Evolutionary conservation across 1,140 invertebrate species (phyloP).

Genomic region (Drosophila albomicans): DNA sequence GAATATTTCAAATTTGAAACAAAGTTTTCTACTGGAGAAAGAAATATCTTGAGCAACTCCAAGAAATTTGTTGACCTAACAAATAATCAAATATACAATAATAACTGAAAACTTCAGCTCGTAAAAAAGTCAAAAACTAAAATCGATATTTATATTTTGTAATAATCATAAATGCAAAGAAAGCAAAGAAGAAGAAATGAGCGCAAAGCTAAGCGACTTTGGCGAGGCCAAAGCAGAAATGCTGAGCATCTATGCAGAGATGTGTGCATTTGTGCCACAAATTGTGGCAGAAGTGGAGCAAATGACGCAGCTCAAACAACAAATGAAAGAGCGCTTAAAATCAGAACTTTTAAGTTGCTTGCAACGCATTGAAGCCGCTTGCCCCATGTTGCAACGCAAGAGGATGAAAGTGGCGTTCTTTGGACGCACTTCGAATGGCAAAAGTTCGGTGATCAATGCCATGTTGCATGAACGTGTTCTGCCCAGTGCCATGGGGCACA

Average conservation of each 20-base stretch:
- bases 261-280: slow-evolving; percentile 22
- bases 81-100: too few relatives aligned
- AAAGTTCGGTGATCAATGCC: slow-evolving; percentile 99
- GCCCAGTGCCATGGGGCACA: slow-evolving; percentile 99
- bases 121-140: too few relatives aligned
- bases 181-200: slow-evolving; percentile 16
- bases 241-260: slow-evolving; percentile 83
- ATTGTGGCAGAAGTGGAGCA: slow-evolving; percentile 22
- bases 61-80: too few relatives aligned
- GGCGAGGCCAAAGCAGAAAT: slow-evolving; percentile 85
- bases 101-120: too few relatives aligned
- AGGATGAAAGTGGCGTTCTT: slow-evolving; percentile 99
- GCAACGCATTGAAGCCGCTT: slow-evolving; percentile 96
- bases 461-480: slow-evolving; percentile 99
- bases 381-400: slow-evolving; percentile 96
- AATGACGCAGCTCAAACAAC: slow-evolving; percentile 61
- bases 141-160: too few relatives aligned
- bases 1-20: too few relatives aligned
- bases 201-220: slow-evolving; percentile 86
- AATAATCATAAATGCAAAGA: not conserved
- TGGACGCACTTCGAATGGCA: slow-evolving; percentile 99
- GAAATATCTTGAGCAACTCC: too few relatives aligned
- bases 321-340: slow-evolving; percentile 80
- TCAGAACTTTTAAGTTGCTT: slow-evolving; percentile 89
- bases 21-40: too few relatives aligned